phyloP scores from a whole-genome alignment of 2,888 invertebrate species.

The Cryptophagus acutangulus region DNA sequence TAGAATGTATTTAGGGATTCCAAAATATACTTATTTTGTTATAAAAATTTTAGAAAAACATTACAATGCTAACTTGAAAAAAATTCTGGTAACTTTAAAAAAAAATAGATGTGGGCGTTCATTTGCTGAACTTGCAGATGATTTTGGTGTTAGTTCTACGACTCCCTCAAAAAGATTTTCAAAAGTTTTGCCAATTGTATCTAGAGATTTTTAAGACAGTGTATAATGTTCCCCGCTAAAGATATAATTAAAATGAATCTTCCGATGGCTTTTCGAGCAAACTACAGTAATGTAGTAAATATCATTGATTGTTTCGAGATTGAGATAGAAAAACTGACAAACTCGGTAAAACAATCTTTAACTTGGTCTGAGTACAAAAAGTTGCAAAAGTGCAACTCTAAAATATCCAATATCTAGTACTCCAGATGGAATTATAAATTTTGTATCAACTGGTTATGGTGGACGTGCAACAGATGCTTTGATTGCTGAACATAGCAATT shows the following conservation, averaged over 20 bases:
- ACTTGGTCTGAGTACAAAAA: constrained; percentile 40
- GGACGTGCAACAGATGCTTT: constrained; percentile 29
- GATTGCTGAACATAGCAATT: constrained; percentile 23
- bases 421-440: constrained; percentile 30
- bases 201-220: constrained; percentile 4
- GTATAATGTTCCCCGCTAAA: too few relatives aligned
- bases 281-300: constrained; percentile 27
- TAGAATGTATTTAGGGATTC: not conserved
- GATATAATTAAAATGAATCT: constrained; percentile 21
- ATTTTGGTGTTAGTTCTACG: constrained; percentile 11
- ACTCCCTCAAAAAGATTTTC: constrained; percentile 18
- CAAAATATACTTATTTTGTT: not conserved
- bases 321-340: constrained; percentile 38
- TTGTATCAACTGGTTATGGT: constrained; percentile 29
- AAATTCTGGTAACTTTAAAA: constrained; percentile 11
- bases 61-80: not conserved
- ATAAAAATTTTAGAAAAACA: not conserved
- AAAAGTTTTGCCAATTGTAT: not conserved
- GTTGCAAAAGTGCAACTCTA: constrained; percentile 27
- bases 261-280: constrained; percentile 26
- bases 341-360: constrained; percentile 34
- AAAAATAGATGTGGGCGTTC: constrained; percentile 10
- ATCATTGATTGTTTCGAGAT: constrained; percentile 43
- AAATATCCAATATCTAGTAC: constrained; percentile 29
- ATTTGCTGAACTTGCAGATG: constrained; percentile 5